Base-by-base conservation (phyloP, 2,113 vertebrate species). In the Mionectes macconnelli region DNA sequence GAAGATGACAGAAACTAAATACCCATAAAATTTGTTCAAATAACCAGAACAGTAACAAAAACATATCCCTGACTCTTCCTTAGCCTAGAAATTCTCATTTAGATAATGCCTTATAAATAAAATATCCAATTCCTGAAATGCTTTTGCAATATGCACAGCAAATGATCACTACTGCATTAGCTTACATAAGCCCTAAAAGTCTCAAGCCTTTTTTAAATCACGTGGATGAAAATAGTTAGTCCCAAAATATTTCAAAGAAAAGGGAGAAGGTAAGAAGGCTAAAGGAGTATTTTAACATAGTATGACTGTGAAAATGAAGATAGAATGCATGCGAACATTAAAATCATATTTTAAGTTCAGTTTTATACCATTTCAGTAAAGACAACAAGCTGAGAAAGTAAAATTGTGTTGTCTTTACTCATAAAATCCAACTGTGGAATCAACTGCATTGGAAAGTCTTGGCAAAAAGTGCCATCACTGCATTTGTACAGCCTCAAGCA, bases 321-420 rank as follows among this genome's bases (percentile, higher is more conserved):
- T 1, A 40, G 14, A 81, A n/a, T 0, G 0, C 14, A 68, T 1
- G 2, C 4, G 19, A 88, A 84, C 18, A 39, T 42, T 27, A 18
- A 82, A 64, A 76, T 28, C 55, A 7, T 5, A 16, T 45, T 89
- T 75, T 14, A 66, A 67, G 8, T 85, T 69, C 44, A 62, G 21
- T 30, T 8, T 91, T 66, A 52, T 1, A 70, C 19, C 5, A n/a
- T 67, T 77, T 77, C 67, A 62, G 45, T 62, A 62, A 44, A 53
- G n/a, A 62, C 7, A 70, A 52, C 4, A 53, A 62, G 14, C n/a
- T 49, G 56, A 62, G 14, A 69, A 93, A 75, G 16, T 63, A 27
- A 8, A 88, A 72, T 2, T 2, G 14, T 37, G 19, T 9, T 42
- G 22, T 52, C 33, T 80, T 87, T 45, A 77, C 57, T 35, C 14